phyloP scores from a whole-genome alignment of 1,140 invertebrate genomes.

The Drosophila lini region DNA sequence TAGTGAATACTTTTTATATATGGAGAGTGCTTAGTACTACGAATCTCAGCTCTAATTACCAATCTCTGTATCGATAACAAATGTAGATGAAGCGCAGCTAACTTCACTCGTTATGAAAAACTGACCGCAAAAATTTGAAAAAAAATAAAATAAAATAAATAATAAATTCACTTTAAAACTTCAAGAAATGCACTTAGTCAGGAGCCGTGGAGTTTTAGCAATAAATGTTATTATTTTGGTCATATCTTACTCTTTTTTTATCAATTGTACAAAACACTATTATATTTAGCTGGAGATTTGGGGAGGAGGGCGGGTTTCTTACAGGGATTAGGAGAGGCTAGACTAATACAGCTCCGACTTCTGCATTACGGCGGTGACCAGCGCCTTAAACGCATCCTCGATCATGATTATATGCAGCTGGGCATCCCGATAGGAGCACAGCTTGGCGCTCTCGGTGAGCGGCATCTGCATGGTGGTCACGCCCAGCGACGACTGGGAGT shows the following conservation, averaged over 20 bases:
- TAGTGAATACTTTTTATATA: not conserved
- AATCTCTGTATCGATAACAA: not conserved
- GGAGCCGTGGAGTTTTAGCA: not conserved
- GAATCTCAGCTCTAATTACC: not conserved
- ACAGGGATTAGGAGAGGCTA: conserved; percentile 3
- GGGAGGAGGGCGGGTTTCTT: not conserved
- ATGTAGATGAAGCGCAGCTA: not conserved
- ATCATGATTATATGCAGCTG: conserved; percentile 76
- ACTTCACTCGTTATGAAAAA: not conserved
- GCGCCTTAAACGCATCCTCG: conserved; percentile 73
- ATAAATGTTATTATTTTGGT: conserved; percentile 21
- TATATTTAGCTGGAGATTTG: conserved; percentile 8
- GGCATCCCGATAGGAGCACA: conserved; percentile 69
- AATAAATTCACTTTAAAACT: too few species aligned
- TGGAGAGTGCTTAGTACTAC: not conserved
- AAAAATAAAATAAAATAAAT: not conserved
- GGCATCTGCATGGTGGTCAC: conserved; percentile 79
- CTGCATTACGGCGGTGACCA: conserved; percentile 69
- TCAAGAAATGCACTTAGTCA: not conserved
- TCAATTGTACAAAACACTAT: conserved; percentile 32
- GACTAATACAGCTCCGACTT: conserved; percentile 65
- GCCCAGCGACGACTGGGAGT: conserved; percentile 92
- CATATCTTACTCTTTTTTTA: conserved; percentile 7
- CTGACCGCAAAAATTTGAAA: not conserved
- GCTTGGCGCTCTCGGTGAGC: conserved; percentile 68